These are phyloP conservation scores for Harmothoe impar DNA, from an alignment of 2,888 invertebrate genomes.

Conservation along the genomic window DNA sequence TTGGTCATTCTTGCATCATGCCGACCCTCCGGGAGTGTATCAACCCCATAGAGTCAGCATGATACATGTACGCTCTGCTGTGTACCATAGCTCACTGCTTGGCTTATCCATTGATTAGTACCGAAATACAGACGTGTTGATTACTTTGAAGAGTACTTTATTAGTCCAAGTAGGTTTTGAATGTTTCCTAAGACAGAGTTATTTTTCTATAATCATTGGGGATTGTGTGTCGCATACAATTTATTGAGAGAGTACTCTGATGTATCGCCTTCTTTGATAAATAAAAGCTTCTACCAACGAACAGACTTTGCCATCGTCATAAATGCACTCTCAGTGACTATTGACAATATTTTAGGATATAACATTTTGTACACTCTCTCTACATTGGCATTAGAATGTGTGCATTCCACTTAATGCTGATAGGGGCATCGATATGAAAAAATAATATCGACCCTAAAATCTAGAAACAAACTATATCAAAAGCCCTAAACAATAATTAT, in stretches of 20 bases:
- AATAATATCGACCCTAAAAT: too few relatives aligned
- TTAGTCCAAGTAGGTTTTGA: neutral
- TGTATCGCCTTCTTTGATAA: slow-evolving; percentile 32
- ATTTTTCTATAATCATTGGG: slow-evolving; percentile 26
- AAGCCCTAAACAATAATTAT: too few relatives aligned
- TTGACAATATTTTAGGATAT: too few relatives aligned
- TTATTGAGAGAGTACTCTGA: neutral
- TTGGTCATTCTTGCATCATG: too few relatives aligned
- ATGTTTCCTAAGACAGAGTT: slow-evolving; percentile 29
- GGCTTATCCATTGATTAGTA: neutral
- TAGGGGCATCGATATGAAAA: too few relatives aligned
- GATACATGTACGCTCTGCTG: neutral
- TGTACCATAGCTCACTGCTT: neutral
- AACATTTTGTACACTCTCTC: too few relatives aligned
- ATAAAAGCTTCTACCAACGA: slow-evolving; percentile 25
- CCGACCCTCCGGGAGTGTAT: too few relatives aligned
- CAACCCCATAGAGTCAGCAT: neutral
- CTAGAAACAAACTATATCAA: too few relatives aligned
- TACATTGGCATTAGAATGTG: too few relatives aligned
- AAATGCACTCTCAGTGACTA: too few relatives aligned
- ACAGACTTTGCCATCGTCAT: neutral
- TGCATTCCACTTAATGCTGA: too few relatives aligned
- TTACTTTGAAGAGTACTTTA: neutral
- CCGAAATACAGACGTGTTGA: neutral
- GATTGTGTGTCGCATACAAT: slow-evolving; percentile 14